These are phyloP conservation scores for Oikopleura vanhoeffeni DNA, from an alignment of 23 tunicate genomes.

Conservation along the genomic window DNA sequence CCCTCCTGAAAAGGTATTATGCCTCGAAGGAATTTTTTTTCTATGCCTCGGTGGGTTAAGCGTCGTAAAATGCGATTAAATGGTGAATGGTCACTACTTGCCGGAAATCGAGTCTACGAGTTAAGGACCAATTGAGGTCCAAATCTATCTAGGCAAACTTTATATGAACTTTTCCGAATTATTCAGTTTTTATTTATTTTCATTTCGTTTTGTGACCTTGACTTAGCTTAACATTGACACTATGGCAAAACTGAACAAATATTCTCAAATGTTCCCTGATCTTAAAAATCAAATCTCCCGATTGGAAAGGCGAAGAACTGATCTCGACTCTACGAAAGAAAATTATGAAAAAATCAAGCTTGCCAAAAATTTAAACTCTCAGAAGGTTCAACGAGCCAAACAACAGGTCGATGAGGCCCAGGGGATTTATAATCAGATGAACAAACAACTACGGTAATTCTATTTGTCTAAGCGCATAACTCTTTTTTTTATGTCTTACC, in stretches of 20 bases:
- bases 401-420: neutral
- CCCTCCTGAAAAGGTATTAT: too few species aligned
- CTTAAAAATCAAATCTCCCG: slow-evolving; percentile 8
- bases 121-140: too few species aligned
- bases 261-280: slow-evolving; percentile 1
- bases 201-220: neutral
- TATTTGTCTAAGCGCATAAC: neutral
- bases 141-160: too few species aligned
- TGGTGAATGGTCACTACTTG: too few species aligned
- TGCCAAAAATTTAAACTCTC: neutral
- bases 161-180: too few species aligned
- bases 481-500: too few species aligned
- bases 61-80: too few species aligned
- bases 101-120: too few species aligned
- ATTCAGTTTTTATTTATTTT: too few species aligned
- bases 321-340: slow-evolving; percentile 6
- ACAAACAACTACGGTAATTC: neutral
- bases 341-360: neutral
- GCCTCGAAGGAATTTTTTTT: too few species aligned
- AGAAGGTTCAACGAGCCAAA: neutral
- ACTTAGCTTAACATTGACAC: neutral
- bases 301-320: neutral
- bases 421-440: neutral
- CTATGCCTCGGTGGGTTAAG: too few species aligned
- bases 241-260: neutral